These are phyloP conservation scores for Orius insidiosus DNA, from an alignment of 1,140 invertebrate genomes.

Conservation along the genomic window DNA sequence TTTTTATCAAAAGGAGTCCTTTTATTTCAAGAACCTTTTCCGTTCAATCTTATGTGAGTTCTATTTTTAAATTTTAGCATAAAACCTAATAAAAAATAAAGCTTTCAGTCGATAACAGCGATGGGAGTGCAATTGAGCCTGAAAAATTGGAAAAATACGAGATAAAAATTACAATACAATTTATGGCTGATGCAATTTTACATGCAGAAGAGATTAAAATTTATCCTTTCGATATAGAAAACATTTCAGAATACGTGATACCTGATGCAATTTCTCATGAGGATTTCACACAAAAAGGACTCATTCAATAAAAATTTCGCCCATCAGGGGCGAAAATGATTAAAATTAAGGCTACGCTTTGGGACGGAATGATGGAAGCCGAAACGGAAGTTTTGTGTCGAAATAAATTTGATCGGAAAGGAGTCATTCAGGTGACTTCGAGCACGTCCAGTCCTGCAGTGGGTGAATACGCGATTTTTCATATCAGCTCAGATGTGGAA, in stretches of 20 bases:
- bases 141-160: conserved; percentile 1
- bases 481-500: conserved; percentile 29
- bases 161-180: not conserved
- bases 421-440: conserved; percentile 25
- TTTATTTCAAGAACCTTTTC: conserved; percentile 39
- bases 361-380: conserved; percentile 22
- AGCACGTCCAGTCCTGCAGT: conserved; percentile 23
- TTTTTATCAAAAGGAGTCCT: conserved; percentile 34
- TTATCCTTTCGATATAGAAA: no score
- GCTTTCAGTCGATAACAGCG: not conserved
- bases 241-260: no score
- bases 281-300: conserved; percentile 20
- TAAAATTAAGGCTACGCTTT: conserved; percentile 24
- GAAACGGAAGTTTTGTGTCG: conserved; percentile 23
- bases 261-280: conserved; percentile 5
- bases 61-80: not conserved
- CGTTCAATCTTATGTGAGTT: conserved; percentile 31
- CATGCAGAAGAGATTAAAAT: no score
- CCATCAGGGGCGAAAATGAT: conserved; percentile 24
- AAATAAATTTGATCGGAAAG: conserved; percentile 15
- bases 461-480: conserved; percentile 31
- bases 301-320: conserved; percentile 24
- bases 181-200: no score
- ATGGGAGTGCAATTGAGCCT: not conserved
- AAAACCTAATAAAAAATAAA: not conserved